Percentiles rank a stretch among this genome's conserved stretches.
Evolutionary conservation across 2,113 vertebrate genomes (phyloP).

Genomic region (Puma concolor): DNA sequence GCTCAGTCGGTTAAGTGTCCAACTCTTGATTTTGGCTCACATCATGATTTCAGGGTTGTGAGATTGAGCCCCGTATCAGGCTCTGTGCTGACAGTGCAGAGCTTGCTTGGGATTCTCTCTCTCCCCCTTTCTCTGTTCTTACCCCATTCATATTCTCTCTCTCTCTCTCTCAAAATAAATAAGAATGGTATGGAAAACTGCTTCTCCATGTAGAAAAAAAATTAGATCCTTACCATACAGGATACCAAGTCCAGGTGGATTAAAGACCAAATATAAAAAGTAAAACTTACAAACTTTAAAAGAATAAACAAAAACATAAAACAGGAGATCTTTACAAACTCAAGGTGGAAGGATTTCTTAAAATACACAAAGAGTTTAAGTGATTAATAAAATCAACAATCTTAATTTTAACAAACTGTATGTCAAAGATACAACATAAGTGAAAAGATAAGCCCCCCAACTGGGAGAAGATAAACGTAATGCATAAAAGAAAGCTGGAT

Average conservation of each 20-base stretch:
- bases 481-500: neutral
- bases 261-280: neutral
- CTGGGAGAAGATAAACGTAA: neutral
- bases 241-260: neutral
- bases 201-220: neutral
- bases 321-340: neutral
- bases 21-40: too few species aligned
- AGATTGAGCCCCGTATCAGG: too few species aligned
- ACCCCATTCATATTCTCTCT: too few species aligned
- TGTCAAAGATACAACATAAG: neutral
- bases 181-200: neutral
- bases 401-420: neutral
- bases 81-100: too few species aligned
- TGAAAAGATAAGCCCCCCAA: neutral
- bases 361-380: neutral
- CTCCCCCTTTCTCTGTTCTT: too few species aligned
- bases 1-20: too few species aligned
- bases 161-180: too few species aligned
- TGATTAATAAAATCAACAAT: neutral
- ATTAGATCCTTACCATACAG: neutral
- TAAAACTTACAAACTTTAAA: neutral
- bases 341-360: constrained; percentile 4
- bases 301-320: neutral
- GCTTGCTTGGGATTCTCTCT: too few species aligned
- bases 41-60: too few species aligned